phyloP scores from a whole-genome alignment of 2,797 vertebrate species.

The Parauchenoglanis ngamensis region DNA sequence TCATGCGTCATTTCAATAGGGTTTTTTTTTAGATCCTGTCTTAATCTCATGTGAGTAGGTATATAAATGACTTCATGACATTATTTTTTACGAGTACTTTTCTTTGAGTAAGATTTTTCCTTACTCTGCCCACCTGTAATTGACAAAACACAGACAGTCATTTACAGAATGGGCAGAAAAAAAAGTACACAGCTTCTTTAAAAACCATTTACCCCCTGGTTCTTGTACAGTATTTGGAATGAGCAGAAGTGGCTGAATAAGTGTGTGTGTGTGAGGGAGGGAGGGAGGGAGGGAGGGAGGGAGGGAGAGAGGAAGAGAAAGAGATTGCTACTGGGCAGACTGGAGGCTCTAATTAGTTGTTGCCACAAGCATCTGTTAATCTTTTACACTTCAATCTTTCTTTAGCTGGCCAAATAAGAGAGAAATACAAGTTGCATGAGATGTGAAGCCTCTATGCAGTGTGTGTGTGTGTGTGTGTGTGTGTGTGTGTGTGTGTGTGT shows the following conservation, averaged over 20 bases:
- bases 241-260: constrained; percentile 35
- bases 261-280: constrained; percentile 7
- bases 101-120: not conserved
- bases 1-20: not conserved
- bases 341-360: constrained; percentile 46
- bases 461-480: constrained; percentile 36
- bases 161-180: not conserved
- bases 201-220: not conserved
- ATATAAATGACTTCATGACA: not conserved
- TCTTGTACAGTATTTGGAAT: constrained; percentile 38
- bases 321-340: constrained; percentile 54
- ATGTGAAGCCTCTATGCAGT: constrained; percentile 19
- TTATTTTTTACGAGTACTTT: not conserved
- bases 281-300: constrained; percentile 33
- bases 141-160: not conserved
- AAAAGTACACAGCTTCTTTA: not conserved
- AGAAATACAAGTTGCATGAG: constrained; percentile 38
- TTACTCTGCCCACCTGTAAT: not conserved
- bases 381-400: constrained; percentile 46
- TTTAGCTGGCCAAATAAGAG: constrained; percentile 39
- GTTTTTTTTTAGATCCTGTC: not conserved
- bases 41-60: not conserved
- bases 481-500: constrained; percentile 46
- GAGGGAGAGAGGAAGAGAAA: constrained; percentile 46
- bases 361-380: constrained; percentile 53